These are phyloP conservation scores for Tetraodon nigroviridis DNA, from an alignment of 2,113 vertebrate species.

Conservation along the genomic window DNA sequence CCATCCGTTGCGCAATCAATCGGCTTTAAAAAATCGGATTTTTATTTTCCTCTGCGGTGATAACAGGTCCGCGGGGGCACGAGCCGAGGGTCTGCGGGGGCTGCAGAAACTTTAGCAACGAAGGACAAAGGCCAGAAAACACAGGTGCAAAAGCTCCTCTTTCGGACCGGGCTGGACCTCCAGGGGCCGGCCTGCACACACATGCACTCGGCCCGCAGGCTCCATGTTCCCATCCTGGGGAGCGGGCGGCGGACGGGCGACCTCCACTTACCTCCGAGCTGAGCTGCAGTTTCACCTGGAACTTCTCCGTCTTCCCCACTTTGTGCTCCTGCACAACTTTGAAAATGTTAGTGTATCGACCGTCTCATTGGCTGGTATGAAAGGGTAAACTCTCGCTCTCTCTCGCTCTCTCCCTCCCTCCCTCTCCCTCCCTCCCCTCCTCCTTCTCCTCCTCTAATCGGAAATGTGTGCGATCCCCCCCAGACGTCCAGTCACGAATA, in stretches of 20 bases:
- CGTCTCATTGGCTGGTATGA: constrained; percentile 61
- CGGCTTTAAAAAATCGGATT: constrained; percentile 26
- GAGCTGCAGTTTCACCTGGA: constrained; percentile 60
- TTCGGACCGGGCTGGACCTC: constrained; percentile 16
- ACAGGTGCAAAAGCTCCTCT: constrained; percentile 63
- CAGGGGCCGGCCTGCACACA: neutral
- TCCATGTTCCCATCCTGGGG: constrained; percentile 52
- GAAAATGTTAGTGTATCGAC: constrained; percentile 53
- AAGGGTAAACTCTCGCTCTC: constrained; percentile 50
- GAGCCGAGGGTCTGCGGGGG: neutral
- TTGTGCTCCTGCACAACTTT: constrained; percentile 56
- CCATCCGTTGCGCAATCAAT: constrained; percentile 67
- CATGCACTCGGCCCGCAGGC: constrained; percentile 41
- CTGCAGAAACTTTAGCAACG: constrained; percentile 10
- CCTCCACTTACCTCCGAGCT: constrained; percentile 54
- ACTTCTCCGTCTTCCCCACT: constrained; percentile 45
- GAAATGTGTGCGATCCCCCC: constrained; percentile 70
- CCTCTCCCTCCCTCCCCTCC: neutral
- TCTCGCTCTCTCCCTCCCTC: neutral
- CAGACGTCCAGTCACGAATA: constrained; percentile 66
- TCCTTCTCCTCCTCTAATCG: constrained; percentile 54
- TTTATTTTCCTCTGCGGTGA: constrained; percentile 16
- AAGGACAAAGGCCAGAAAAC: constrained; percentile 44
- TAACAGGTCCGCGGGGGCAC: constrained; percentile 28
- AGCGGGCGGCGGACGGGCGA: constrained; percentile 20